These are phyloP conservation scores for Melikaiella ostensackeni DNA, from an alignment of 2,888 invertebrate species.

Conservation along the genomic window DNA sequence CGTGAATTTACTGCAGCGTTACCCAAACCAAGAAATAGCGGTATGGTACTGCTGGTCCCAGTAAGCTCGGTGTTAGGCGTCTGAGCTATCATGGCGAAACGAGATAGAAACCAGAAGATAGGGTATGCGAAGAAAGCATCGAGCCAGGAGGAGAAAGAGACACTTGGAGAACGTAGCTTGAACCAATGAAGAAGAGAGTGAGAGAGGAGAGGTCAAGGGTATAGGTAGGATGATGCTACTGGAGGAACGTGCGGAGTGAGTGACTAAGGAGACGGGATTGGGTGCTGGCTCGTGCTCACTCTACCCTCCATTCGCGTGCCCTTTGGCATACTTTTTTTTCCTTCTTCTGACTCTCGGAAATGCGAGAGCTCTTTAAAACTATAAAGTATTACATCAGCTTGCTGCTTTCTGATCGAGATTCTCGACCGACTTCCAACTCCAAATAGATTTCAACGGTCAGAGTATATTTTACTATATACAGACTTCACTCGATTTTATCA, in stretches of 20 bases:
- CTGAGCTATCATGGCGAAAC: constrained; percentile 10
- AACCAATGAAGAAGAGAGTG: not conserved
- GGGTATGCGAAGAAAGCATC: constrained; percentile 4
- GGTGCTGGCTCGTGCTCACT: constrained; percentile 35
- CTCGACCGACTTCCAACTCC: not conserved
- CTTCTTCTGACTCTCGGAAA: not conserved
- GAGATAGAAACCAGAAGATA: constrained; percentile 10
- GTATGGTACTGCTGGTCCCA: constrained; percentile 20
- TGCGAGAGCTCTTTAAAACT: constrained; percentile 25
- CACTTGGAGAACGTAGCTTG: not conserved
- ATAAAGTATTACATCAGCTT: constrained; percentile 15
- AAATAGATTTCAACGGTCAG: constrained; percentile 9
- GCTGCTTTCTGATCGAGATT: constrained; percentile 13
- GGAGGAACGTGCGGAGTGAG: constrained; percentile 33
- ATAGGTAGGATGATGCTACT: constrained; percentile 36
- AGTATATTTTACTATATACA: not conserved
- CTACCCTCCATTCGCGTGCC: constrained; percentile 27
- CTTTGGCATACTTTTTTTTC: constrained; percentile 25
- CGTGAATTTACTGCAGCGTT: constrained; percentile 49
- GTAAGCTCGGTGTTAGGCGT: constrained; percentile 20
- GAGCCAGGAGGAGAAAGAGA: not conserved
- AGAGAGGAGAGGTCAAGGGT: constrained; percentile 2
- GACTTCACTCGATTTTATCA: not conserved
- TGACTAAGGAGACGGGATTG: constrained; percentile 36
- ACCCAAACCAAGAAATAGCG: constrained; percentile 47